A percentile compares a stretch with the other conserved stretches of the same genome.
These are phyloP conservation scores for Sinocyclocheilus anshuiensis DNA, from an alignment of 2,113 vertebrate species.

Conservation along the genomic window DNA sequence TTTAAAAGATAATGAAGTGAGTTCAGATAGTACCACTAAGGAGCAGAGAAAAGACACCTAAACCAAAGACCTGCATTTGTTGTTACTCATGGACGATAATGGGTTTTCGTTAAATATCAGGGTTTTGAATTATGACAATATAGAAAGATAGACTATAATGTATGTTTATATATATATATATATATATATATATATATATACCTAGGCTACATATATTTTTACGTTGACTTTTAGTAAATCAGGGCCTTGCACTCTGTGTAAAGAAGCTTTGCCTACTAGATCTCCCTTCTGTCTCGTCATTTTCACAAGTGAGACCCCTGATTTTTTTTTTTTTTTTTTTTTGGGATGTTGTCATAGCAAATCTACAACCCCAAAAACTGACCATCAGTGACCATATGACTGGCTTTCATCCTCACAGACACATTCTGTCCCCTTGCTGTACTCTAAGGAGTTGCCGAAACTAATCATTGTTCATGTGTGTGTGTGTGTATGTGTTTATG, in stretches of 20 bases:
- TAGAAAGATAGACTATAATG: not conserved
- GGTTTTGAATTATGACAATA: not conserved
- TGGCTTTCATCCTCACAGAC: not conserved
- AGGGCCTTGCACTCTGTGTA: not conserved
- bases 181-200: not conserved
- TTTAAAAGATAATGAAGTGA: conserved; percentile 34
- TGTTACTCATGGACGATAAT: not conserved
- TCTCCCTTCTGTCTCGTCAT: not conserved
- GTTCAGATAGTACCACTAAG: not conserved
- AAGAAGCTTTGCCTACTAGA: not conserved
- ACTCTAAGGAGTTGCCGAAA: not conserved
- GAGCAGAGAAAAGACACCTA: conserved; percentile 1
- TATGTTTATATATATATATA: too few species aligned
- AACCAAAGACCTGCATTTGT: not conserved
- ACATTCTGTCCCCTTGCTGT: not conserved
- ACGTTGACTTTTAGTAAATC: not conserved
- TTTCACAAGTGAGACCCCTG: not conserved
- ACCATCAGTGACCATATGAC: not conserved
- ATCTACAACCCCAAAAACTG: not conserved
- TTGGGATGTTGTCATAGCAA: not conserved
- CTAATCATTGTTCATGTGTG: not conserved
- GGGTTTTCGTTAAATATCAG: not conserved
- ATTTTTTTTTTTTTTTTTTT: too few species aligned
- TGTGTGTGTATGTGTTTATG: not conserved
- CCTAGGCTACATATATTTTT: not conserved